These are phyloP conservation scores for Gymnoscelis rufifasciata DNA, from an alignment of 2,888 invertebrate genomes.

Conservation along the genomic window DNA sequence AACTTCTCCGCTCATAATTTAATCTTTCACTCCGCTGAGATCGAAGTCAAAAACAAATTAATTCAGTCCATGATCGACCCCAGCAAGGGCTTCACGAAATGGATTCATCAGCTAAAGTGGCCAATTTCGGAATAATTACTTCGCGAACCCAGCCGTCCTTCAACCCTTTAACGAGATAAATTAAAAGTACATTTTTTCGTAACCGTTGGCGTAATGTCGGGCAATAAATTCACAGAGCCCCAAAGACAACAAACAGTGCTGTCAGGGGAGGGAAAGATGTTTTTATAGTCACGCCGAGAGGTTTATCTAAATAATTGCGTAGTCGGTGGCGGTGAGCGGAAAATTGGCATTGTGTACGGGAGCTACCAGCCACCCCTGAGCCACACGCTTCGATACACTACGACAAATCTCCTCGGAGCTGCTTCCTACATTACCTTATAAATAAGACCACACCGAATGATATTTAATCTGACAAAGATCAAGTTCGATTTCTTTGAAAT, in stretches of 20 bases:
- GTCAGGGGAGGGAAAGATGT: slow-evolving; percentile 72
- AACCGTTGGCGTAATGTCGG: slow-evolving; percentile 69
- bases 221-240: slow-evolving; percentile 77
- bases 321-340: slow-evolving; percentile 77
- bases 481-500: neutral
- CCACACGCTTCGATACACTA: slow-evolving; percentile 10
- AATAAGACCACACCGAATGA: neutral
- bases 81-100: slow-evolving; percentile 63
- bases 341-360: slow-evolving; percentile 70
- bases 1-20: slow-evolving; percentile 49
- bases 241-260: slow-evolving; percentile 74
- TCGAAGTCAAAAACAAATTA: slow-evolving; percentile 66
- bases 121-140: slow-evolving; percentile 78
- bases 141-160: slow-evolving; percentile 74
- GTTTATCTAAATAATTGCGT: slow-evolving; percentile 79
- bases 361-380: slow-evolving; percentile 19
- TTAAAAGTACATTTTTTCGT: slow-evolving; percentile 79
- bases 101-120: slow-evolving; percentile 78
- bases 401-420: slow-evolving; percentile 17
- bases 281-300: slow-evolving; percentile 78
- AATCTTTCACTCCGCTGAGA: slow-evolving; percentile 68
- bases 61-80: slow-evolving; percentile 65
- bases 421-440: slow-evolving; percentile 1
- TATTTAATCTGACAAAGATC: neutral
- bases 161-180: slow-evolving; percentile 80